phyloP scores from a whole-genome alignment of 2,797 vertebrate genomes.

The Chaenodraco wilsoni region DNA sequence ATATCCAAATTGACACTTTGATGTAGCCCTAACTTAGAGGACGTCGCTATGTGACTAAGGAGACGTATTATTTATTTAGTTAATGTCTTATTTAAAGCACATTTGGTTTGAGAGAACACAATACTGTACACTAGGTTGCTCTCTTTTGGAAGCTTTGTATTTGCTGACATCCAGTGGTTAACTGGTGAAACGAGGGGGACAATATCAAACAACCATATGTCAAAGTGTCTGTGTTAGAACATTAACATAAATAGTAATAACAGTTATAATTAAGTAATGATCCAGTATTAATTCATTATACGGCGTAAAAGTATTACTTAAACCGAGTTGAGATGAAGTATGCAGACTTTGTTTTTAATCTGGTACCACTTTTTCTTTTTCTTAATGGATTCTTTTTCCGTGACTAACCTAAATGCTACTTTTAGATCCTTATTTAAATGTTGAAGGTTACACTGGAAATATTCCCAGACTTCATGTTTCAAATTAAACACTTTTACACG shows the following conservation, averaged over 20 bases:
- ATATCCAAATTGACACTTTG: no score
- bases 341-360: not conserved
- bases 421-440: not conserved
- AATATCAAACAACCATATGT: not conserved
- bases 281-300: no score
- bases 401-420: not conserved
- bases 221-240: not conserved
- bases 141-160: slow-evolving; percentile 46
- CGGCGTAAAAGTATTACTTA: no score
- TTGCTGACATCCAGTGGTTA: slow-evolving; percentile 80
- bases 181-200: not conserved
- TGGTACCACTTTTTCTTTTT: not conserved
- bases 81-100: not conserved
- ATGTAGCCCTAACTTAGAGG: not conserved
- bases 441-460: not conserved
- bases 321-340: not conserved
- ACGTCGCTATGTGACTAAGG: no score
- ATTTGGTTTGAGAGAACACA: slow-evolving; percentile 4
- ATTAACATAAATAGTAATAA: no score
- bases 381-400: not conserved
- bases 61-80: not conserved
- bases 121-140: not conserved
- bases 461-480: not conserved
- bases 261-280: no score
- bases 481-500: not conserved